Evolutionary conservation across 2,113 vertebrate genomes (phyloP).

Genomic region (Excalfactoria chinensis): DNA sequence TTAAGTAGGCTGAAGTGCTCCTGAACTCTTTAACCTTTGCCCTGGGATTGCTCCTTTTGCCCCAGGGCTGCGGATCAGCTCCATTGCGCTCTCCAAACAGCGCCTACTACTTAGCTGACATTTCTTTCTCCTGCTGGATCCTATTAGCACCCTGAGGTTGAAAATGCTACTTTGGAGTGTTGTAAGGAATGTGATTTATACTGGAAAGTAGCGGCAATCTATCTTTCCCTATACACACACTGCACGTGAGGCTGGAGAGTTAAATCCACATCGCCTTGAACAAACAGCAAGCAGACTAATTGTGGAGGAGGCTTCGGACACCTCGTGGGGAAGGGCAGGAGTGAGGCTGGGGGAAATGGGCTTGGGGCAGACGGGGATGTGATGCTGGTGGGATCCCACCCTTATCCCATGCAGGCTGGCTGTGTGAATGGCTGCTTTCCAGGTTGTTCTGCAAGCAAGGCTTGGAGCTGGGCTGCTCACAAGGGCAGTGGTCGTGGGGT

Average conservation of each 20-base stretch:
- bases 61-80: conserved; percentile 67
- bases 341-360: rapidly evolving
- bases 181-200: conserved; percentile 54
- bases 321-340: not conserved
- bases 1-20: conserved; percentile 51
- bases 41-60: conserved; percentile 66
- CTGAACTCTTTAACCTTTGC: conserved; percentile 75
- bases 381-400: not conserved
- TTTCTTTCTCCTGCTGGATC: conserved; percentile 69
- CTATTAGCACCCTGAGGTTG: conserved; percentile 67
- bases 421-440: rapidly evolving
- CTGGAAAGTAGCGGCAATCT: conserved; percentile 41
- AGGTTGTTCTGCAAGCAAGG: not conserved
- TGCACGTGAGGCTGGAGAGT: conserved; percentile 30
- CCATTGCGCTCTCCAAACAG: conserved; percentile 71
- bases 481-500: rapidly evolving
- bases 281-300: conserved; percentile 29
- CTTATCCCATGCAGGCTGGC: not conserved
- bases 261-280: conserved; percentile 47
- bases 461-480: not conserved
- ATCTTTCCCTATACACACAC: conserved; percentile 42
- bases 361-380: not conserved
- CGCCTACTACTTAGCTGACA: conserved; percentile 50
- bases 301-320: conserved; percentile 48
- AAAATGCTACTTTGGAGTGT: conserved; percentile 38